Conservation (phyloP, 2,797 vertebrate species). For the Molothrus ater region DNA sequence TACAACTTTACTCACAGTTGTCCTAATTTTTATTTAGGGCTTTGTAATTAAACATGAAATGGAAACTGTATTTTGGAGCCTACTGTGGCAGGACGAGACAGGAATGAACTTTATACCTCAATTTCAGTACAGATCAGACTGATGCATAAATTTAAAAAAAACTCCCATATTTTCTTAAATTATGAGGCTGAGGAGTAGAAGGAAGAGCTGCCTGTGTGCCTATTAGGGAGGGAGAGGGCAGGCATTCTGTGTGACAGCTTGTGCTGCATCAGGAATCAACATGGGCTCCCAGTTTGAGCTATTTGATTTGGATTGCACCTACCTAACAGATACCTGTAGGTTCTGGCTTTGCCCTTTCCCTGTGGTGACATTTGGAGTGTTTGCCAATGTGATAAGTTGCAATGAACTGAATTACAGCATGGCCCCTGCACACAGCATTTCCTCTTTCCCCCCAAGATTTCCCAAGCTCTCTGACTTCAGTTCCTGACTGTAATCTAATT, state of each 20-base stretch:
- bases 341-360: neutral
- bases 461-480: neutral
- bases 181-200: neutral
- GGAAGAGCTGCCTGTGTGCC: neutral
- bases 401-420: neutral
- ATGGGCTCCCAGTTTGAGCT: neutral
- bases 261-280: neutral
- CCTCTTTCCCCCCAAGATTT: neutral
- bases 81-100: neutral
- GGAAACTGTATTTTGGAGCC: neutral
- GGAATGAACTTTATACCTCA: neutral
- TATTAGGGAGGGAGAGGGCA: neutral
- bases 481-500: neutral
- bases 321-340: neutral
- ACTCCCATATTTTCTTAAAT: neutral
- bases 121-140: neutral
- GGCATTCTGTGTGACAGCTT: neutral
- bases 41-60: slow-evolving; percentile 8
- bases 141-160: neutral
- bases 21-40: neutral
- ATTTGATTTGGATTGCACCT: neutral
- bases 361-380: neutral
- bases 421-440: neutral
- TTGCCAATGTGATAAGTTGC: neutral
- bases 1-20: neutral